These are phyloP conservation scores for Catamblyrhynchus diadema DNA, from an alignment of 2,797 vertebrate species.

Conservation along the genomic window DNA sequence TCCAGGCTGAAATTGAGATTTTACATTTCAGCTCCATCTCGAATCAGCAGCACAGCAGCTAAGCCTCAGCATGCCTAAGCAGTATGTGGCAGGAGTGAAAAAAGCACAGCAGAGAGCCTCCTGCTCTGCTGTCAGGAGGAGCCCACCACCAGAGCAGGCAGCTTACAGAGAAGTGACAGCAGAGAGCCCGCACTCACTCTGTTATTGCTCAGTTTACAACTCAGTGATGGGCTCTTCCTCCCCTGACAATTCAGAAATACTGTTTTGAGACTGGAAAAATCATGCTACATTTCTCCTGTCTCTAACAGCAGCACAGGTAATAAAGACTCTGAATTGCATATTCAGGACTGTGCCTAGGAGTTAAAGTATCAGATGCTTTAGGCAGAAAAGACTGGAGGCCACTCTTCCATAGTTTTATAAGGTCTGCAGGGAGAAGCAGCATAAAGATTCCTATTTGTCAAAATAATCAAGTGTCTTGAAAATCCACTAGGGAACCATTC, in stretches of 20 bases:
- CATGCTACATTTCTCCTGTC: not conserved
- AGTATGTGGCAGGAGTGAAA: not conserved
- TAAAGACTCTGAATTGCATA: slow-evolving; percentile 14
- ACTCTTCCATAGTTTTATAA: not conserved
- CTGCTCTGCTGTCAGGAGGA: not conserved
- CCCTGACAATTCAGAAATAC: not conserved
- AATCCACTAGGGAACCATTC: slow-evolving; percentile 2
- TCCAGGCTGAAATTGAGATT: not conserved
- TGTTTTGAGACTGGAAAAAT: not conserved
- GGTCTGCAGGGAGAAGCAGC: slow-evolving; percentile 2
- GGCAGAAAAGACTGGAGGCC: not conserved
- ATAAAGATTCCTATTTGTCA: slow-evolving; percentile 34
- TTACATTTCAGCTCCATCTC: not conserved
- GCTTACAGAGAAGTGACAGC: not conserved
- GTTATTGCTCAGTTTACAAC: not conserved
- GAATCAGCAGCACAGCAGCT: not conserved
- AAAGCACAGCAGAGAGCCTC: not conserved
- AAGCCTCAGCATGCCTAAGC: not conserved
- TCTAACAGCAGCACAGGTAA: slow-evolving; percentile 13
- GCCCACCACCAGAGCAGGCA: not conserved
- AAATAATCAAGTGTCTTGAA: slow-evolving; percentile 25
- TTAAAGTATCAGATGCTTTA: not conserved
- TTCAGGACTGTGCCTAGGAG: not conserved
- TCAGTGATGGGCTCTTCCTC: not conserved
- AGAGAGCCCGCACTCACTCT: not conserved